phyloP scores from a whole-genome alignment of 92 coral and sea anemone genomes.

The Epizoanthus scotinus region DNA sequence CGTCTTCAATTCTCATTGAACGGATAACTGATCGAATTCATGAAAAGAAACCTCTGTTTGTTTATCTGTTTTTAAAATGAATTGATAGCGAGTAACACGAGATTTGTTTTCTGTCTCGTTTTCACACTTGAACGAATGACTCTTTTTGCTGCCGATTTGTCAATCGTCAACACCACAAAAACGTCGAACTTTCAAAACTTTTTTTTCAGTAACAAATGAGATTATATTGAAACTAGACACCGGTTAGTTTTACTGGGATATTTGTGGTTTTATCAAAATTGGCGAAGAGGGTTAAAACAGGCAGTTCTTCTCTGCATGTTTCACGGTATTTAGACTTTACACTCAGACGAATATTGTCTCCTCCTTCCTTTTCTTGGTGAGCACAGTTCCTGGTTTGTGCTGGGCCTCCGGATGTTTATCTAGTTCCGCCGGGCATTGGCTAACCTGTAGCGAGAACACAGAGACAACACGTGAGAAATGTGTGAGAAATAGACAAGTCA shows the following conservation, averaged over 20 bases:
- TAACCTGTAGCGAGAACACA: constrained; percentile 63
- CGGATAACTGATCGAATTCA: too few species aligned
- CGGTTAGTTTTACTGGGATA: too few species aligned
- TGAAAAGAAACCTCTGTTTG: too few species aligned
- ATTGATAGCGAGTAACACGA: too few species aligned
- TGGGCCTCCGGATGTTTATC: constrained; percentile 98
- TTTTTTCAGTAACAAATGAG: neutral
- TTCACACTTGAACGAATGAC: too few species aligned
- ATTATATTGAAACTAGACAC: neutral
- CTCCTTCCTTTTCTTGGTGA: constrained; percentile 96
- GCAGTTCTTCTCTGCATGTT: neutral
- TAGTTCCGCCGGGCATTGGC: constrained; percentile 87
- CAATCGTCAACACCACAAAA: too few species aligned
- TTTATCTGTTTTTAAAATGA: too few species aligned
- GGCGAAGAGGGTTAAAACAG: too few species aligned
- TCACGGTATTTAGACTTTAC: neutral
- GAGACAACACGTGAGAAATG: neutral
- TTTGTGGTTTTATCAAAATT: neutral
- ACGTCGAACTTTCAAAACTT: too few species aligned
- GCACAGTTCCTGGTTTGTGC: constrained; percentile 96
- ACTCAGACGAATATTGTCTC: constrained; percentile 93
- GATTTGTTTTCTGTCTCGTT: too few species aligned
- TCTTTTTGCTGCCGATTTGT: too few species aligned
- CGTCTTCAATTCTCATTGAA: too few species aligned
- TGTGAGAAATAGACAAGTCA: neutral